Percentiles rank a stretch among this genome's conserved stretches.
phyloP scores from a whole-genome alignment of 2,888 invertebrate species.

The Leptinotarsa haldemani region DNA sequence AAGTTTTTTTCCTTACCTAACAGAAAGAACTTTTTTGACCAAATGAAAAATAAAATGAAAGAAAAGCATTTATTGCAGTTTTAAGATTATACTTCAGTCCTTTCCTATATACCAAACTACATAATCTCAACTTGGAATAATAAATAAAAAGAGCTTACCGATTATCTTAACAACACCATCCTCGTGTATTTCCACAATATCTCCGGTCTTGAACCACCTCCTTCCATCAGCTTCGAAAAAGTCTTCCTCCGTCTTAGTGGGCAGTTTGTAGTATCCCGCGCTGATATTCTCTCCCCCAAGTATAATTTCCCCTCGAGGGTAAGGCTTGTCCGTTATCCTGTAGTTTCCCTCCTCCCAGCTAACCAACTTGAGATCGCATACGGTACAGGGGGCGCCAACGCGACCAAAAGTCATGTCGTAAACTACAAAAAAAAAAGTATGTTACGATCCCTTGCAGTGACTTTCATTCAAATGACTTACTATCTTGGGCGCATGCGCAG shows the following conservation, averaged over 20 bases:
- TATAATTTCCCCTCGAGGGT: slow-evolving; percentile 83
- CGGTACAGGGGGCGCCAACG: slow-evolving; percentile 89
- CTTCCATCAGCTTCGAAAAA: slow-evolving; percentile 85
- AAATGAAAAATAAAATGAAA: too few species aligned
- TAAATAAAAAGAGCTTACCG: slow-evolving; percentile 71
- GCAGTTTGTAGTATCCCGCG: slow-evolving; percentile 92
- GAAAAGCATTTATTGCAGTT: too few species aligned
- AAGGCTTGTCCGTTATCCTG: slow-evolving; percentile 85
- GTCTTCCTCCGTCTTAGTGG: slow-evolving; percentile 89
- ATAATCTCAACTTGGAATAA: too few species aligned
- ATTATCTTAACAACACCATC: slow-evolving; percentile 97
- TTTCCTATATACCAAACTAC: too few species aligned
- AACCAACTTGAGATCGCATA: slow-evolving; percentile 85
- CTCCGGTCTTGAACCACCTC: slow-evolving; percentile 96
- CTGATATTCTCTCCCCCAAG: slow-evolving; percentile 90
- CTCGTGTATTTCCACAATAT: slow-evolving; percentile 92
- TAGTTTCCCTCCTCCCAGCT: slow-evolving; percentile 97
- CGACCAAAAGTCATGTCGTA: slow-evolving; percentile 74
- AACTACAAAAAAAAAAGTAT: slow-evolving; percentile 31
- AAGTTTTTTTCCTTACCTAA: too few species aligned
- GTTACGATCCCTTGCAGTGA: not conserved
- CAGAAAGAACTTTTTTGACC: too few species aligned
- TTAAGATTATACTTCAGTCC: too few species aligned
- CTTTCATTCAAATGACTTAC: slow-evolving; percentile 65
- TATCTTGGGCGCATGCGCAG: slow-evolving; percentile 87